Evolutionary conservation across 2,113 vertebrate genomes (phyloP).

Genomic region (Chloropsis cyanopogon): DNA sequence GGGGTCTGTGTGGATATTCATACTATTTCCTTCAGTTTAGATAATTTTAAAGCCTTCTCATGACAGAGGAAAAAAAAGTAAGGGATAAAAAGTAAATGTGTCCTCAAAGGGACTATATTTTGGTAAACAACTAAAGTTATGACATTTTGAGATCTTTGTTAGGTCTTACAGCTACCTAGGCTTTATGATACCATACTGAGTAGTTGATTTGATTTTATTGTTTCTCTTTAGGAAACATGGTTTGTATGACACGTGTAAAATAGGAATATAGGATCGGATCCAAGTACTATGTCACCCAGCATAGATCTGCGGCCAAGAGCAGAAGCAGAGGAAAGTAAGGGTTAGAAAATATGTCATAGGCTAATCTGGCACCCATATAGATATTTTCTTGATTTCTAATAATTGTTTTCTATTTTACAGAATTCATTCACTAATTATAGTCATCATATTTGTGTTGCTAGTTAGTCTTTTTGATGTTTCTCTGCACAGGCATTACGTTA

Average conservation of each 20-base stretch:
- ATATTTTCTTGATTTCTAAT: not conserved
- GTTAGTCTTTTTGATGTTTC: not conserved
- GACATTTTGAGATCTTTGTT: not conserved
- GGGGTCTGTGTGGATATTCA: not conserved
- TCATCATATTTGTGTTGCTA: not conserved
- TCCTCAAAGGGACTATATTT: not conserved
- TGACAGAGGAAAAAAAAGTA: not conserved
- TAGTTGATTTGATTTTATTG: not conserved
- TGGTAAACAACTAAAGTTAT: not conserved
- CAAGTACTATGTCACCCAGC: not conserved
- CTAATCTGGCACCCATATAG: not conserved
- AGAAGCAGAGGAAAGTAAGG: not conserved
- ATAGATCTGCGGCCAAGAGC: not conserved
- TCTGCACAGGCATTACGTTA: not conserved
- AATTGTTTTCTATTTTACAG: not conserved
- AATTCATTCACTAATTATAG: not conserved
- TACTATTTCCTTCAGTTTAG: not conserved
- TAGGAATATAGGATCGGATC: not conserved
- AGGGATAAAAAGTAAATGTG: not conserved
- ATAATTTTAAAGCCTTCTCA: not conserved
- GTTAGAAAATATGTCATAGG: not conserved
- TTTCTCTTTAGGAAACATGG: not conserved
- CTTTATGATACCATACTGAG: not conserved
- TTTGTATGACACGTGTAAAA: not conserved
- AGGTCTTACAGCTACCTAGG: not conserved